Percentiles rank a stretch among this genome's conserved stretches.
These are phyloP conservation scores for Montipora capitata DNA, from an alignment of 92 coral and sea anemone species.

Conservation along the genomic window DNA sequence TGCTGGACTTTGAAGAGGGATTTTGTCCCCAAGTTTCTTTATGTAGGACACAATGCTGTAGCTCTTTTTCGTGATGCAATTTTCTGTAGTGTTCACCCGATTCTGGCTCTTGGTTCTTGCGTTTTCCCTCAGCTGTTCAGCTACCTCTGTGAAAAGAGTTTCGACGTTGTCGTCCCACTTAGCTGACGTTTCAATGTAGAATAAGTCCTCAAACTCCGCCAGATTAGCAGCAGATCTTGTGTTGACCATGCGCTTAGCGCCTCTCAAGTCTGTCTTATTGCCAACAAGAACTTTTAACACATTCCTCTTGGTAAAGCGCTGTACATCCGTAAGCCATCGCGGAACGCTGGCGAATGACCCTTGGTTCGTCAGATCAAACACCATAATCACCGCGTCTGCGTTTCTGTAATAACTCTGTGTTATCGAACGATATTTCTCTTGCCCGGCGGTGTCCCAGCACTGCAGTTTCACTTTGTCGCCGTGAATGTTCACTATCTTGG, in stretches of 20 bases:
- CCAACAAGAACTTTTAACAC: constrained; percentile 95
- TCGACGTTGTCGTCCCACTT: constrained; percentile 99
- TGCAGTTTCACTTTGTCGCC: constrained; percentile 98
- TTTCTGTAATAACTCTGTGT: constrained; percentile 97
- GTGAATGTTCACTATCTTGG: constrained; percentile 88
- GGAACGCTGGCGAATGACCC: constrained; percentile 98
- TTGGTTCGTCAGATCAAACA: constrained; percentile 97
- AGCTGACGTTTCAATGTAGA: constrained; percentile 97
- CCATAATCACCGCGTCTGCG: constrained; percentile 97
- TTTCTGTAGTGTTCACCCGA: constrained; percentile 39
- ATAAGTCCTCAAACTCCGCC: constrained; percentile 97
- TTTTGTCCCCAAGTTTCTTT: constrained; percentile 65
- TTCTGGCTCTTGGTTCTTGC: constrained; percentile 75
- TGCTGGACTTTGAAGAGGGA: constrained; percentile 66
- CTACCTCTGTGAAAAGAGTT: constrained; percentile 88
- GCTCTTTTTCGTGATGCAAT: constrained; percentile 42
- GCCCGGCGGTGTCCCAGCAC: constrained; percentile 99
- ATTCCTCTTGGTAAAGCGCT: constrained; percentile 85
- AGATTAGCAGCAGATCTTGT: constrained; percentile 96
- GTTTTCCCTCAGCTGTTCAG: constrained; percentile 96
- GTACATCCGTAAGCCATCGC: constrained; percentile 96
- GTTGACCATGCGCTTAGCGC: constrained; percentile 91
- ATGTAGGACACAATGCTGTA: constrained; percentile 60
- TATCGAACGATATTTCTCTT: constrained; percentile 91
- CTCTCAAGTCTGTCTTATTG: constrained; percentile 96